Conservation (phyloP, 2,888 invertebrate species). For the Pristionchus japonicus region DNA sequence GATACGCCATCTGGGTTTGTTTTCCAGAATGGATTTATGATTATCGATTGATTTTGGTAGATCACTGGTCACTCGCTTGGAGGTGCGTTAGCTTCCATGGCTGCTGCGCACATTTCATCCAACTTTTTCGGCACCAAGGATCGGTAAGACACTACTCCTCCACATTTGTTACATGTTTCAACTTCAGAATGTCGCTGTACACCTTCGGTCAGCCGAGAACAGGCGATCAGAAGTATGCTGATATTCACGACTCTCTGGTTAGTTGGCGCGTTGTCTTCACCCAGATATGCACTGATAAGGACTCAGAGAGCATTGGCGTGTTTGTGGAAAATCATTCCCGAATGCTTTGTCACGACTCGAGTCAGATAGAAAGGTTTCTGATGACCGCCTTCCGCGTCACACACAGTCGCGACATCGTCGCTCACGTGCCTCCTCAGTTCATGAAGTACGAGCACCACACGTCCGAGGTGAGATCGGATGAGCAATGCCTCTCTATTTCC, state of each 20-base stretch:
- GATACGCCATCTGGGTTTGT: background rate
- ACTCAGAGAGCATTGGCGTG: background rate
- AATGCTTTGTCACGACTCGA: background rate
- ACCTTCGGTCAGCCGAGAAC: too few relatives aligned
- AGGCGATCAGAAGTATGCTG: too few relatives aligned
- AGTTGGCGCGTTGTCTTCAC: too few relatives aligned
- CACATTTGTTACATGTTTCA: background rate
- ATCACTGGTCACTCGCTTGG: too few relatives aligned
- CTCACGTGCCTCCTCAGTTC: slow-evolving; percentile 34
- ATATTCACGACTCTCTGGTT: too few relatives aligned
- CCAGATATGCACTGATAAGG: too few relatives aligned
- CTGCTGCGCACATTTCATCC: background rate
- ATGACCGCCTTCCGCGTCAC: slow-evolving; percentile 37
- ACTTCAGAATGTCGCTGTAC: too few relatives aligned
- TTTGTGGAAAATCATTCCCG: too few relatives aligned
- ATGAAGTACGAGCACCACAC: slow-evolving; percentile 44
- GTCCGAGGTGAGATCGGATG: background rate
- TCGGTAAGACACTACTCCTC: background rate
- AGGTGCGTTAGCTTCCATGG: slow-evolving; percentile 26
- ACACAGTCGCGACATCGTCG: slow-evolving; percentile 30
- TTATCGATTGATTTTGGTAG: background rate
- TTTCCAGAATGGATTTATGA: background rate
- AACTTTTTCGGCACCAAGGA: background rate
- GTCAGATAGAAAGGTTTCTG: too few relatives aligned
- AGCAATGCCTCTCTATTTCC: background rate